phyloP scores from a whole-genome alignment of 2,797 vertebrate genomes.

The Phylloscopus collybita region DNA sequence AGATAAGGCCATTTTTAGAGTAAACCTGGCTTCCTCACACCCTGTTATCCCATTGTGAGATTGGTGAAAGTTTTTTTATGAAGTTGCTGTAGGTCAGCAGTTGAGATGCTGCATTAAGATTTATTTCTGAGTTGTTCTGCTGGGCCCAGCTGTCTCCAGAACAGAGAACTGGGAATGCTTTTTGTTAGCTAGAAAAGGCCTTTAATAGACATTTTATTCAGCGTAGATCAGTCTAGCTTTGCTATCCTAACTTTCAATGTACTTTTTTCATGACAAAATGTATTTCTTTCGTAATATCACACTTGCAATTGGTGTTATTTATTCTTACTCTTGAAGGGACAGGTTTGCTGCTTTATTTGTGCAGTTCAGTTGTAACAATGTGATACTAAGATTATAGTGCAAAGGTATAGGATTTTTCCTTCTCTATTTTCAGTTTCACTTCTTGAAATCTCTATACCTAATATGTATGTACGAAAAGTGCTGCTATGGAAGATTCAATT shows the following conservation, averaged over 20 bases:
- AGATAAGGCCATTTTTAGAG: background rate
- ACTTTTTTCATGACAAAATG: background rate
- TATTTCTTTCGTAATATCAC: background rate
- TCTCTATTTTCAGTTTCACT: background rate
- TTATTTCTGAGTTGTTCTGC: background rate
- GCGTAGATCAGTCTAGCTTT: background rate
- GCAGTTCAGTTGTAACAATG: background rate
- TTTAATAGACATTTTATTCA: background rate
- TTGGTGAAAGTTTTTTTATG: background rate
- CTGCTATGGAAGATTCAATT: constrained; percentile 38
- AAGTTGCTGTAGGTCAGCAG: background rate
- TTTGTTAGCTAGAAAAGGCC: background rate
- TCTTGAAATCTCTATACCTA: background rate
- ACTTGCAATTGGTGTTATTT: background rate
- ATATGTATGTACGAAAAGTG: background rate
- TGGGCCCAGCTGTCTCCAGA: background rate
- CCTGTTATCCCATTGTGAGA: background rate
- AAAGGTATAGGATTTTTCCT: background rate
- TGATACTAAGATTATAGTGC: background rate
- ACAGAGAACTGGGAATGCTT: background rate
- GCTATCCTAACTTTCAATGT: background rate
- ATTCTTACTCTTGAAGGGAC: background rate
- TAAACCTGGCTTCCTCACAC: background rate
- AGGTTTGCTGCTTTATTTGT: background rate
- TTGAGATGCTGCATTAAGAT: background rate